A percentile compares a stretch with the other conserved stretches of the same genome.
Conservation (phyloP, 2,113 vertebrate species). For the Garra rufa region DNA sequence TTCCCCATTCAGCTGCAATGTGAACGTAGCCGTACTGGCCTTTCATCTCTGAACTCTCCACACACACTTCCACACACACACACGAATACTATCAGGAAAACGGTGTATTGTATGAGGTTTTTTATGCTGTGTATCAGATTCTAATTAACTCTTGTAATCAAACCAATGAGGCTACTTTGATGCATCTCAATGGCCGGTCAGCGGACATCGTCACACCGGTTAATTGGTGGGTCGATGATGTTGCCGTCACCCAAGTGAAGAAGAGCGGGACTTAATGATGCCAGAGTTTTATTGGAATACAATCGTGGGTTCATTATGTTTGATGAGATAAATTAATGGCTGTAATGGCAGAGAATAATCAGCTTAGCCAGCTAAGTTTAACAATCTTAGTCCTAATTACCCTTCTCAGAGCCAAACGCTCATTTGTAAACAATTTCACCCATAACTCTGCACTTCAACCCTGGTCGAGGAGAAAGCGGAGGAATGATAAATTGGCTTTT, state of each 20-base stretch:
- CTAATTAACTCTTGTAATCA: constrained; percentile 12
- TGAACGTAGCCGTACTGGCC: constrained; percentile 11
- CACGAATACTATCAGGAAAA: constrained; percentile 12
- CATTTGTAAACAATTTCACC: neutral
- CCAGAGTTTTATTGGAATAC: constrained; percentile 2
- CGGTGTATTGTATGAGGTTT: neutral
- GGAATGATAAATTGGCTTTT: constrained; percentile 32
- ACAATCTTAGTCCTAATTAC: neutral
- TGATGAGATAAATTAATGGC: constrained; percentile 13
- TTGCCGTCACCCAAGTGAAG: neutral
- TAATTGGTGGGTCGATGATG: neutral
- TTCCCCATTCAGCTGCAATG: neutral
- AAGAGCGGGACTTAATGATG: neutral
- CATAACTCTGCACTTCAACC: neutral
- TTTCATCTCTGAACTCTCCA: neutral
- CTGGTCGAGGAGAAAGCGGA: neutral
- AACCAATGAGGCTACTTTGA: neutral
- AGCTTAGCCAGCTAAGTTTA: neutral
- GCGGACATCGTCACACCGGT: neutral
- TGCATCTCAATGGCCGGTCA: constrained; percentile 1
- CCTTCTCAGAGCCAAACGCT: neutral
- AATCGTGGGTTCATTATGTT: constrained; percentile 4
- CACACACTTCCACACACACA: neutral
- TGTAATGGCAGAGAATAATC: constrained; percentile 12
- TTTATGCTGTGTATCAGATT: constrained; percentile 4